Base-by-base conservation (phyloP, 2,797 vertebrate genomes). In the Stomatorhinus walkeri region DNA sequence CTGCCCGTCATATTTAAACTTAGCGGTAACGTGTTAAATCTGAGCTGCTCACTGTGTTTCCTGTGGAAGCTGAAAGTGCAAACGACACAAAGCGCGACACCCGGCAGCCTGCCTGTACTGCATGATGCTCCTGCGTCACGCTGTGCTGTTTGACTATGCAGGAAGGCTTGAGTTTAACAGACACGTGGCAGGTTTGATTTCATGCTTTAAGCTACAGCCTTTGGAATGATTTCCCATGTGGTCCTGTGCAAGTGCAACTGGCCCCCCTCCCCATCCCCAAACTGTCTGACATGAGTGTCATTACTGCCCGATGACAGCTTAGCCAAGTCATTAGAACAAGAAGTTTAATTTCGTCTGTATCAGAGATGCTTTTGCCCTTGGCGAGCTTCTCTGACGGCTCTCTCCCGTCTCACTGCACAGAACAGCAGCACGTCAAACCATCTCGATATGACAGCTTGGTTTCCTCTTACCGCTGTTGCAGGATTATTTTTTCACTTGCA, bases 271-370 rank as follows among this genome's bases (percentile, higher is more conserved):
- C 36, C 6, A 43, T 9, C 14, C 61, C 24, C 56, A 46, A 81
- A n/a, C 68, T 19, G 14, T 19, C 72, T 79, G 72, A 79, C 76
- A 40, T 40, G 32, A 76, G 68, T 16, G 49, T 59, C 85, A 48
- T 4, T 19, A 32, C 61, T 32, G n/a, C 61, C 89, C 64, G 22
- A 91, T 91, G 92, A 90, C 90, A 90, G 92, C 79, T 72, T 90
- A 92, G 93, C 91, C 90, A 90, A 92, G 91, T 92, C 89, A 88
- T 91, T 91, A 89, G 85, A 85, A 88, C 92, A 52, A 64, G 85
- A 90, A 28, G 90, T 93, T 88, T 56, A 88, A 90, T 89, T 91
- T 79, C 88, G 87, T 72, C 56, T 24, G 24, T 90, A 90, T 92
- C 91, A 91, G 40, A 89, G 88, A 89, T 85, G 81, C 8, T 85